Evolutionary conservation across 1,140 invertebrate species (phyloP).

Genomic region (Tetramorium parvispinum): DNA sequence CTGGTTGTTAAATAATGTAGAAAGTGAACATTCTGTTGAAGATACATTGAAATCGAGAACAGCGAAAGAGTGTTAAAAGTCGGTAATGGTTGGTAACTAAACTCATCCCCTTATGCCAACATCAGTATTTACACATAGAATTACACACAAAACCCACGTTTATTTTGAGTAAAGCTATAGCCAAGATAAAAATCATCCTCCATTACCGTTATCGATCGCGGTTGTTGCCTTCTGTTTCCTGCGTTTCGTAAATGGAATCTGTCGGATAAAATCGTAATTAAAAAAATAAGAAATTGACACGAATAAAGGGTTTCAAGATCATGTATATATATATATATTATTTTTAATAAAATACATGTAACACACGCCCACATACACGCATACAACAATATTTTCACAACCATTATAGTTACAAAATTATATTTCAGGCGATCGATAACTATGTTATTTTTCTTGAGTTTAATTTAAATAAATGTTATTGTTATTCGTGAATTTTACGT

Average conservation of each 20-base stretch:
- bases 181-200: background rate
- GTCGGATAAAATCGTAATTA: no score
- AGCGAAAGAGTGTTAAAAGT: slow-evolving; percentile 37
- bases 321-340: background rate
- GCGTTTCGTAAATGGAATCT: no score
- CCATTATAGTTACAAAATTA: no score
- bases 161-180: slow-evolving; percentile 23
- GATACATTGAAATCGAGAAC: slow-evolving; percentile 16
- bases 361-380: no score
- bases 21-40: slow-evolving; percentile 64
- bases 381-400: no score
- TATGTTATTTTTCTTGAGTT: no score
- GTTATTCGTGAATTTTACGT: background rate
- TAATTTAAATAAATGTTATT: no score
- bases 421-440: no score
- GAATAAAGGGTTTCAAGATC: background rate
- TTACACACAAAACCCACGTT: slow-evolving; percentile 36
- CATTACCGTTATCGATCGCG: slow-evolving; percentile 2
- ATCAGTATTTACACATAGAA: slow-evolving; percentile 31
- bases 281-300: background rate
- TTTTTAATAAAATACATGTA: background rate
- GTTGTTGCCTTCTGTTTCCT: background rate
- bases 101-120: slow-evolving; percentile 50
- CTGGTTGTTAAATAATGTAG: slow-evolving; percentile 81
- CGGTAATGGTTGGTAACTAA: slow-evolving; percentile 31